phyloP scores from a whole-genome alignment of 2,113 vertebrate species.

The Perca schrenkii region DNA sequence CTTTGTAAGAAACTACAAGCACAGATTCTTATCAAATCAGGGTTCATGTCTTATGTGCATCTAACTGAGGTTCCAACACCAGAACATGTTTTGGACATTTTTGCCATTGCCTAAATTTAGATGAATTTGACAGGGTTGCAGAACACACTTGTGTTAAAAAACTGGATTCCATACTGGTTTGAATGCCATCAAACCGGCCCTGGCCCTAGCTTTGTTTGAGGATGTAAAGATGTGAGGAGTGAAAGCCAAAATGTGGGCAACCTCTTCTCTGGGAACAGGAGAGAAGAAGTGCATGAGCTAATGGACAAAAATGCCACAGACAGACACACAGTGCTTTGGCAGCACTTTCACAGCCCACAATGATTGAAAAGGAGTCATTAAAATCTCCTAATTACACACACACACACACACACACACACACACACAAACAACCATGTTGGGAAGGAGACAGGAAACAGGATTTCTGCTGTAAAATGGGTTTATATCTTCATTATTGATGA shows the following conservation, averaged over 20 bases:
- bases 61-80: not conserved
- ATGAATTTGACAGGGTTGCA: too few relatives aligned
- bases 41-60: not conserved
- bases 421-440: not conserved
- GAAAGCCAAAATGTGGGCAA: conserved; percentile 18
- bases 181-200: not conserved
- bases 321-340: conserved; percentile 53
- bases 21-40: not conserved
- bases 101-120: too few relatives aligned
- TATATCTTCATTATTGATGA: conserved; percentile 22
- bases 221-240: conserved; percentile 6
- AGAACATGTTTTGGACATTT: not conserved
- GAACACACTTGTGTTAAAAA: not conserved
- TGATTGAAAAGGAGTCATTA: conserved; percentile 60
- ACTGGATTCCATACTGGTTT: too few relatives aligned
- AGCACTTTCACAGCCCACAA: conserved; percentile 59
- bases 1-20: not conserved
- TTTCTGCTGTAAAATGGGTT: conserved; percentile 34
- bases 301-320: conserved; percentile 48
- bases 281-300: not conserved
- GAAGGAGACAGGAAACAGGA: conserved; percentile 29
- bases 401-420: conserved; percentile 32
- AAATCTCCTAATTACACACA: conserved; percentile 69
- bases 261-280: conserved; percentile 18
- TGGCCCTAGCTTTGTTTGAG: not conserved